These are phyloP conservation scores for Dendrophyllia cribrosa DNA, from an alignment of 64 coral and sea anemone genomes.

Conservation along the genomic window DNA sequence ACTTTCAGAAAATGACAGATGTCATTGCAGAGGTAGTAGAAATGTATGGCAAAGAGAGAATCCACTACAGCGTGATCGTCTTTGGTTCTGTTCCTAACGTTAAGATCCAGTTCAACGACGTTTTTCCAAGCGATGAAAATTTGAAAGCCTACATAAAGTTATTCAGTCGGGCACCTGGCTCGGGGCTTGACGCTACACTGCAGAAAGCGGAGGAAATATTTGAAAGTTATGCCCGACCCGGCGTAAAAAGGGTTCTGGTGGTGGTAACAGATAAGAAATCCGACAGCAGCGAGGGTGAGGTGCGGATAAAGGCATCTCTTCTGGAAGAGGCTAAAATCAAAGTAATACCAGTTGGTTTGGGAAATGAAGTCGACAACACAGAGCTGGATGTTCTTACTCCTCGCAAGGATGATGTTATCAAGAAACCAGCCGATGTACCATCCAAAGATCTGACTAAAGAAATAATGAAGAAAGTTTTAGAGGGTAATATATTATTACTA, in stretches of 20 bases:
- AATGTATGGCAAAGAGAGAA: slow-evolving; percentile 58
- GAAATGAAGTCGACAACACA: slow-evolving; percentile 49
- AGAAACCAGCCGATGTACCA: slow-evolving; percentile 9
- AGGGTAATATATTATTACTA: slow-evolving; percentile 31
- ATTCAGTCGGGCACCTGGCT: neutral
- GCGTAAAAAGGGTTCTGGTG: slow-evolving; percentile 70
- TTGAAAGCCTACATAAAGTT: slow-evolving; percentile 22
- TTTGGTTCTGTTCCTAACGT: slow-evolving; percentile 52
- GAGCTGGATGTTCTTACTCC: slow-evolving; percentile 68
- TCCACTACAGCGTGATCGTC: slow-evolving; percentile 69
- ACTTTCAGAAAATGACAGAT: slow-evolving; percentile 72
- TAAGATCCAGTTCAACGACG: slow-evolving; percentile 37
- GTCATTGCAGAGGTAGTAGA: slow-evolving; percentile 50
- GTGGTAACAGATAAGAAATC: slow-evolving; percentile 83
- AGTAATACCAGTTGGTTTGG: slow-evolving; percentile 81
- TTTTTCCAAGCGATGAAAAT: neutral
- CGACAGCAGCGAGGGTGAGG: slow-evolving; percentile 22
- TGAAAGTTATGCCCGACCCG: slow-evolving; percentile 32
- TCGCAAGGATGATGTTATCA: slow-evolving; percentile 65
- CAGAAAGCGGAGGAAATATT: slow-evolving; percentile 42
- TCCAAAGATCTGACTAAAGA: slow-evolving; percentile 28
- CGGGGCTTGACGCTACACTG: neutral
- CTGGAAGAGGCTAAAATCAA: slow-evolving; percentile 70
- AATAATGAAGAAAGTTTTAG: slow-evolving; percentile 75
- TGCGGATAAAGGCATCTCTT: slow-evolving; percentile 35